Base-by-base conservation (phyloP, 2,797 vertebrate species). In the Xiphorhynchus erythropygius region DNA sequence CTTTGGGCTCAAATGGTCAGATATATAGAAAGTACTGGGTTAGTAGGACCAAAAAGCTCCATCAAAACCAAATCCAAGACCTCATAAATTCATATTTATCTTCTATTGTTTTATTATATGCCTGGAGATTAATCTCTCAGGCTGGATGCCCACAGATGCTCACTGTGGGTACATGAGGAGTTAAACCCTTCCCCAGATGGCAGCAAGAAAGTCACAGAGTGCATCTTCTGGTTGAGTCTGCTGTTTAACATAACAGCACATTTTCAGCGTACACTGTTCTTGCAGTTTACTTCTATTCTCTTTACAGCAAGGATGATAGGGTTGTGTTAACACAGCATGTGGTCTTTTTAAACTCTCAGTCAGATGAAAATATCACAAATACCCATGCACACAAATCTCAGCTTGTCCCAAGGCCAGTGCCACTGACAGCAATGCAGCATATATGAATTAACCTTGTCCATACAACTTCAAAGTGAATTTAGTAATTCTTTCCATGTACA, bases 121-220 rank as follows among this genome's bases (percentile, higher is more conserved):
- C 7, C 50, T 55, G 10, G 11, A 12, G 12, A 81, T 18, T 3
- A 71, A 12, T 8, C 22, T 84, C 16, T 25, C 12, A 35, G 65
- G 32, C 19, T 60, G 49, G 19, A 73, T 50, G 44, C 5, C 27
- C 1, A 1, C 1, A 2, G 25, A 21, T 30, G 13, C n/a, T 49
- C 1, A 21, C 19, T 5, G 3, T 0, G 0, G n/a, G 42, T 2
- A 1, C 13, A 13, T 3, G 13, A 33, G 22, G n/a, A 64, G 59
- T 64, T 56, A 82, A 75, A 68, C 2, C 9, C 42, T 50, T 71
- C 13, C 37, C 30, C 44, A 68, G 39, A 37, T 28, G 49, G 52
- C 56, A 69, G 32, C 23, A 33, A 53, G 19, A 60, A 74, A 63
- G 30, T 16, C 2, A 0, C 2, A 30, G 41, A 62, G 4, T 8